Evolutionary conservation across 2,888 invertebrate genomes (phyloP), one percentile per base, ranked within the genome.

Genomic region (Drosophila putrida): DNA sequence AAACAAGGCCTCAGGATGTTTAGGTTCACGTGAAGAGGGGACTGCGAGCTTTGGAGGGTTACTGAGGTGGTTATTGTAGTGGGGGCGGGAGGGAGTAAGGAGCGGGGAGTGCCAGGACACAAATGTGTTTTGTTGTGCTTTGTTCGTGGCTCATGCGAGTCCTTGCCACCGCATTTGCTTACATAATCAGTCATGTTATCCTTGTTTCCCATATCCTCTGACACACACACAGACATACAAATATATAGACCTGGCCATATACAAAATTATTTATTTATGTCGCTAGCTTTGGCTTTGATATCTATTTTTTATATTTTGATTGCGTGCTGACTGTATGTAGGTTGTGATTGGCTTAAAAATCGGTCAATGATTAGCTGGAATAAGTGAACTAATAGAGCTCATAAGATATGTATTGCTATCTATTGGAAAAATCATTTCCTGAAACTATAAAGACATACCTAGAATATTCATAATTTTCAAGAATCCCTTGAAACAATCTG

Each of bases 121-220:
- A 55, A 75, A 62, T 62, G 76, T 65, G 66, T 49, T 80, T 64
- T 63, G 70, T 49, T 80, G 66, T 63, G 70, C 80, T 61, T 67
- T 65, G 60, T 71, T 65, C 50, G 50, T 47, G 51, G 50, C 49
- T 50, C 39, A 28, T 51, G 59, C 55, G 46, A 55, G 28, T 58
- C 57, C 49, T 68, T 28, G 71, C 70, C 60, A 38, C 51, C 74
- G 46, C 67, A 75, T 76, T 84, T 73, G 79, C 82, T 88, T 87
- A 90, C 85, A 90, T 82, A 90, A 89, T 90, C 90, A 90, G 83
- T 90, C 90, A 90, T 81, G 87, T 88, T 84, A 84, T 88, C 81
- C 87, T 80, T 83, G 78, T 84, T 81, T 75, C 80, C 75, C 83
- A 65, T 58, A 69, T 44, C 60, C 66, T 50, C 46, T 38, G 39